Evolutionary conservation across 2,888 invertebrate genomes (phyloP).

Genomic region (Octonoba sinensis): DNA sequence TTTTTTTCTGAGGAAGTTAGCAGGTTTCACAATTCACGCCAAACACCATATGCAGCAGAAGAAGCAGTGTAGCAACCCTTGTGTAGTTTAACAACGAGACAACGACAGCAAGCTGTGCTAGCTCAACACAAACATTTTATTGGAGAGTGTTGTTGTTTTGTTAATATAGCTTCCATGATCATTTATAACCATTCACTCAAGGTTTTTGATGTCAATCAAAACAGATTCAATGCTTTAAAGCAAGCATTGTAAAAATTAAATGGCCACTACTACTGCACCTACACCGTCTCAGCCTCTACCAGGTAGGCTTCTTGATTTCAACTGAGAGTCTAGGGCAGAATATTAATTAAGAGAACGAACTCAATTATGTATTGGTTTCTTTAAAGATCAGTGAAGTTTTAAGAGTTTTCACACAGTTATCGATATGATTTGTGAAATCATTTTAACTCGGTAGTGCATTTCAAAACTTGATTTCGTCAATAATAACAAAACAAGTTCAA

Average conservation of each 20-base stretch:
- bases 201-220: conserved; percentile 82
- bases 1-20: no score
- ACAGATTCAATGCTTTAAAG: conserved; percentile 74
- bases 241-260: conserved; percentile 72
- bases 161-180: conserved; percentile 51
- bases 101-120: conserved; percentile 10
- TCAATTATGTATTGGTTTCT: background rate
- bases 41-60: conserved; percentile 17
- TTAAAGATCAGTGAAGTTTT: no score
- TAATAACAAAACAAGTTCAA: no score
- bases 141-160: conserved; percentile 19
- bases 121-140: background rate
- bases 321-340: conserved; percentile 17
- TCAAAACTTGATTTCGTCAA: no score
- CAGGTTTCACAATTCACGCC: conserved; percentile 3
- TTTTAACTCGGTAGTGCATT: no score
- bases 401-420: no score
- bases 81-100: conserved; percentile 53
- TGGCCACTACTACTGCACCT: conserved; percentile 63
- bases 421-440: no score
- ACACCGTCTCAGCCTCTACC: conserved; percentile 62
- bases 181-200: background rate
- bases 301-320: conserved; percentile 53
- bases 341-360: conserved; percentile 18
- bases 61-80: conserved; percentile 38